phyloP scores from a whole-genome alignment of 2,797 vertebrate species.

The Emys orbicularis region DNA sequence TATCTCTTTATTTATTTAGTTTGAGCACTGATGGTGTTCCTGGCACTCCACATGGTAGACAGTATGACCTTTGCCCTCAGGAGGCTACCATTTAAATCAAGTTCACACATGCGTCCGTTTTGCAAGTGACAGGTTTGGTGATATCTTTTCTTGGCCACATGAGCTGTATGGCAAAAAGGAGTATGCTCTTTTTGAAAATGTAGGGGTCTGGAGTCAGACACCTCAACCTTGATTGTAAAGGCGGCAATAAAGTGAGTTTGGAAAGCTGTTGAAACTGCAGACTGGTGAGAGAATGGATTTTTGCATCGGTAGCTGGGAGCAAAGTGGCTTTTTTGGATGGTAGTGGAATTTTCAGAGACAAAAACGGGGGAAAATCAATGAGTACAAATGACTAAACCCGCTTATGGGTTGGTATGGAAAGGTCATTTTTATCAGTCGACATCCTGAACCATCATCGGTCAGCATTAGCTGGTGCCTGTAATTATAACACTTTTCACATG shows the following conservation, averaged over 20 bases:
- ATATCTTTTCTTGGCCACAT: neutral
- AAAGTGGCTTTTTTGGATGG: neutral
- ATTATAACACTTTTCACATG: neutral
- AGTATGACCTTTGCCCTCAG: neutral
- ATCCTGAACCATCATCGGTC: constrained; percentile 28
- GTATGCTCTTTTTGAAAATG: neutral
- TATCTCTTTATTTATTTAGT: neutral
- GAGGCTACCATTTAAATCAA: neutral
- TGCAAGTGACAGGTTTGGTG: neutral
- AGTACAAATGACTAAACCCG: constrained; percentile 14
- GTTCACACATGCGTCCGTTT: neutral
- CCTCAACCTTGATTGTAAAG: neutral
- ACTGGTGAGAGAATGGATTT: neutral
- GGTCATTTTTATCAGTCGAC: neutral
- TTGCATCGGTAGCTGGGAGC: neutral
- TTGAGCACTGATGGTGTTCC: neutral
- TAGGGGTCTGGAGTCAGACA: neutral
- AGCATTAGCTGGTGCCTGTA: neutral
- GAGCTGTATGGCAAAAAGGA: neutral
- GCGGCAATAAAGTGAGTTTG: neutral
- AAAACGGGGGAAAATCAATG: neutral
- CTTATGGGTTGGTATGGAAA: neutral
- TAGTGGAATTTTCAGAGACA: constrained; percentile 1
- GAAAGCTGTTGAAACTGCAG: neutral
- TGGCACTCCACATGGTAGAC: no score